Evolutionary conservation across 2,113 vertebrate genomes (phyloP).

Genomic region (Oreochromis niloticus): DNA sequence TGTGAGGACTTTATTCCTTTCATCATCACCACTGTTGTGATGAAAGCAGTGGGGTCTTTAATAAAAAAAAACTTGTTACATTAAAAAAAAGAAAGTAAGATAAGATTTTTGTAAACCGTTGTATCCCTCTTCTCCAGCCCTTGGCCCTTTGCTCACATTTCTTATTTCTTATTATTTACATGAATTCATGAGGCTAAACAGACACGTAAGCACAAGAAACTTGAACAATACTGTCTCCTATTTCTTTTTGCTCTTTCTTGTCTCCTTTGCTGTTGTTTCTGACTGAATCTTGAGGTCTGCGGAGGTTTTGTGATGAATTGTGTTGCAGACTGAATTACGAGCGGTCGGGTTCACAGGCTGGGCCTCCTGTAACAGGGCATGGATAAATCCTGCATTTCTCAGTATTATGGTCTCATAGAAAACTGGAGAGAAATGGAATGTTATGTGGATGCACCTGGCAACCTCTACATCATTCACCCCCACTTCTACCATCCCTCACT

Average conservation of each 20-base stretch:
- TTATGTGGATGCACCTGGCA: slow-evolving; percentile 26
- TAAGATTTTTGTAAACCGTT: slow-evolving; percentile 1
- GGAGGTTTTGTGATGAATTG: slow-evolving; percentile 25
- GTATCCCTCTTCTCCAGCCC: neutral
- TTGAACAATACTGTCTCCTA: neutral
- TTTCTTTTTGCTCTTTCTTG: slow-evolving; percentile 2
- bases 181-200: neutral
- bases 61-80: neutral
- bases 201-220: neutral
- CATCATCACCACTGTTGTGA: slow-evolving; percentile 17
- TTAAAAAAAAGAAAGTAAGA: slow-evolving; percentile 10
- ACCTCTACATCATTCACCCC: slow-evolving; percentile 20
- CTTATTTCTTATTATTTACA: slow-evolving; percentile 36
- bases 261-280: slow-evolving; percentile 15
- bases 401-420: neutral
- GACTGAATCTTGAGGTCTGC: neutral
- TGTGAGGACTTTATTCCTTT: slow-evolving; percentile 27
- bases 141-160: neutral
- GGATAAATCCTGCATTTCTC: slow-evolving; percentile 32
- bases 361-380: slow-evolving; percentile 14
- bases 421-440: slow-evolving; percentile 13
- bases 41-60: neutral
- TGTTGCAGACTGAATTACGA: slow-evolving; percentile 30
- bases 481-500: neutral
- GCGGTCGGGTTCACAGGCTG: slow-evolving; percentile 11